Evolutionary conservation across 2,888 invertebrate genomes (phyloP), one percentile per base, ranked within the genome.

Genomic region (Ophraella communa): DNA sequence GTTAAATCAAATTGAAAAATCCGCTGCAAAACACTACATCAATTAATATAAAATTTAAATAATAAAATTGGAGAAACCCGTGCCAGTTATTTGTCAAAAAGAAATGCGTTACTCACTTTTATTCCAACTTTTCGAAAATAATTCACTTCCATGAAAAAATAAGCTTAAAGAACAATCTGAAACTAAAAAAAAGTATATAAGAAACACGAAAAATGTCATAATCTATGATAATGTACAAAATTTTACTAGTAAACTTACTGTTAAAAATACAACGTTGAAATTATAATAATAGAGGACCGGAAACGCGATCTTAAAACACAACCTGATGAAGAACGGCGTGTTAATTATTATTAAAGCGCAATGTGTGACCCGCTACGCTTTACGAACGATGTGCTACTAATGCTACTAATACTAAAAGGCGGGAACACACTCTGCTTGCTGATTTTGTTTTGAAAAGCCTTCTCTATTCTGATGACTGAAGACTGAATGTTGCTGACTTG

Each of bases 121-220:
- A 61, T 8, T 23, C 59, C 56, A 51, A 56, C 56, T 42, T 57
- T 57, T n/a, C 39, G 52, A n/a, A 53, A 47, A 39, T 35, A 44
- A 30, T 24, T 51, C 57, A 57, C 61, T 52, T 65, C 61, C 65
- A 65, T 65, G 27, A 61, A 39, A 21, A 20, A 35, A 45, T 27
- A 49, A 39, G 14, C 11, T 4, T 17, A 49, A 49, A 58, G 58
- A 39, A 35, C 47, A 58, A 17, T n/a, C 35, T 21, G 24, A 57
- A 55, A n/a, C 42, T 44, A 44, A 44, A 58, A 58, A 57, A 42
- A 21, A 51, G 49, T 17, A 49, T 49, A 58, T 24, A 49, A 55
- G 44, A 44, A 55, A 27, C 24, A 24, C 49, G 49, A 44, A 10
- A 55, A 35, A 53, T 20, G 11, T 35, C 33, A 17, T 17, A 24